Evolutionary conservation across 2,113 vertebrate genomes (phyloP).

Genomic region (Catharus bicknelli): DNA sequence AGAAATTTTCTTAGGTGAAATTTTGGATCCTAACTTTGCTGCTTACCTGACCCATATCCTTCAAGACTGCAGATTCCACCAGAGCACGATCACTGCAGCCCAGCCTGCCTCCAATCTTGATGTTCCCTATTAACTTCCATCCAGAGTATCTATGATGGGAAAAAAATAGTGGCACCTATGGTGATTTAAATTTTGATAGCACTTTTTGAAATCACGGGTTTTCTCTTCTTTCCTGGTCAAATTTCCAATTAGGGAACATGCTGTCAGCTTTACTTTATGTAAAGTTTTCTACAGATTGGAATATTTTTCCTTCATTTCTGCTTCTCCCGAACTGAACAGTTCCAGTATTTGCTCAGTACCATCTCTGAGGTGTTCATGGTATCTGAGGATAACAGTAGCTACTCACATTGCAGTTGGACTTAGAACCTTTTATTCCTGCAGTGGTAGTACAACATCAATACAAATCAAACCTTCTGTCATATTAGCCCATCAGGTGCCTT

Average conservation of each 20-base stretch:
- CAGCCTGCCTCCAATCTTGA: not conserved
- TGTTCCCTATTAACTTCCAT: not conserved
- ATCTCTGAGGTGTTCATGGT: rapidly evolving
- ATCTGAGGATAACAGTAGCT: not conserved
- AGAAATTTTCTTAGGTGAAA: not conserved
- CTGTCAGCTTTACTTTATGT: not conserved
- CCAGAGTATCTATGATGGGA: not conserved
- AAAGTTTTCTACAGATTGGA: not conserved
- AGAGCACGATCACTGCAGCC: not conserved
- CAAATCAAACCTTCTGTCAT: not conserved
- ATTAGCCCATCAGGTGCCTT: not conserved
- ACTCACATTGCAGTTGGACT: not conserved
- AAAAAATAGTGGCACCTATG: not conserved
- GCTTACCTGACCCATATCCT: not conserved
- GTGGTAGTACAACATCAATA: not conserved
- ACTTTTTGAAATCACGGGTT: not conserved
- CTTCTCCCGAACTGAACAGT: not conserved
- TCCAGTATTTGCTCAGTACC: not conserved
- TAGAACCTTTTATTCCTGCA: not conserved
- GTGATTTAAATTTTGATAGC: not conserved
- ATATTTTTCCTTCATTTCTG: not conserved
- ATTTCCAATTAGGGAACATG: not conserved
- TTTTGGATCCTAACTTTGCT: not conserved
- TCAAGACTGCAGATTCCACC: not conserved
- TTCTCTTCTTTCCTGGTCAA: not conserved